Evolutionary conservation across 2,113 vertebrate species (phyloP).

Genomic region (Macheiramphus alcinus): DNA sequence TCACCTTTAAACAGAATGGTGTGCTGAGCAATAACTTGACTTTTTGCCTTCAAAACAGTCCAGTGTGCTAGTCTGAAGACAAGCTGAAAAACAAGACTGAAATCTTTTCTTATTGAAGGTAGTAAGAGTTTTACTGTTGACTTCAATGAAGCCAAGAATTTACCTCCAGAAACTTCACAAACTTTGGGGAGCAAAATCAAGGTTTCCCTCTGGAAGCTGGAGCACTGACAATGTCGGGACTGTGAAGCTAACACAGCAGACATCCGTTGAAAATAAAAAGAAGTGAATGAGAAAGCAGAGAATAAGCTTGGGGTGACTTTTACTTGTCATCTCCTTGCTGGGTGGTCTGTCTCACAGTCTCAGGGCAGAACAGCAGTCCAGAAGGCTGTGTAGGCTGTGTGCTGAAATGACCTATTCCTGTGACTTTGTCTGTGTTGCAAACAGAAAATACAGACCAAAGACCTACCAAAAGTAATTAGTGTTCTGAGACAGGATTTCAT

Average conservation of each 20-base stretch:
- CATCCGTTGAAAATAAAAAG: background rate
- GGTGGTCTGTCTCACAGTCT: background rate
- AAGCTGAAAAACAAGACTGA: background rate
- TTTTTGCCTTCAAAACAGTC: background rate
- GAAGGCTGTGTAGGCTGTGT: background rate
- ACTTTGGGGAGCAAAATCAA: background rate
- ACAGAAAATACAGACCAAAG: background rate
- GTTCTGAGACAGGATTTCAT: background rate
- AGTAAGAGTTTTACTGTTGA: background rate
- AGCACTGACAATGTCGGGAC: background rate
- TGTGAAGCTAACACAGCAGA: background rate
- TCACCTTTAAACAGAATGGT: background rate
- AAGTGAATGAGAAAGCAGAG: background rate
- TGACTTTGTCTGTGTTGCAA: background rate
- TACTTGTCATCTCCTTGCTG: background rate
- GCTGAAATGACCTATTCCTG: background rate
- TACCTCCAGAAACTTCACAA: background rate
- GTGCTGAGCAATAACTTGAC: background rate
- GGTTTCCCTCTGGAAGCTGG: background rate
- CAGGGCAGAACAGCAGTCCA: background rate
- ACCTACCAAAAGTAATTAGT: background rate
- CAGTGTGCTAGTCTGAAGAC: background rate
- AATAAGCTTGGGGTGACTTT: background rate
- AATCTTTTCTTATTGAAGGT: background rate
- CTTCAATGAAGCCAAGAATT: background rate